phyloP scores from a whole-genome alignment of 2,888 invertebrate genomes.

The Oscheius onirici region DNA sequence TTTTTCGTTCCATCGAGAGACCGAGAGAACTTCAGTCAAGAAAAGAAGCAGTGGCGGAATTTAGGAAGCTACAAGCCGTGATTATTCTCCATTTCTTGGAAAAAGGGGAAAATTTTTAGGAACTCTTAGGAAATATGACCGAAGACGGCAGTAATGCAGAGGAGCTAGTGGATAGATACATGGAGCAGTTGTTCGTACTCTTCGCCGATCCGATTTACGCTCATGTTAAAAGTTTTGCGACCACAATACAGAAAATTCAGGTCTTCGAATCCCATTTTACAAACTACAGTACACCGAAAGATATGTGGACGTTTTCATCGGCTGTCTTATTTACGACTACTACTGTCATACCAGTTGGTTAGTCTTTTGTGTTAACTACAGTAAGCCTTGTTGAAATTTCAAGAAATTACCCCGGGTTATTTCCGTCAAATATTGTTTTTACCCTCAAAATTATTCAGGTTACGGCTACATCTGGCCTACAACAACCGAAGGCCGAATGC shows the following conservation, averaged over 20 bases:
- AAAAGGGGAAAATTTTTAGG: slow-evolving; percentile 17
- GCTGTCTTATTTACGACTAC: slow-evolving; percentile 57
- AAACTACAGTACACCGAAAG: slow-evolving; percentile 34
- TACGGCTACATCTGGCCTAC: slow-evolving; percentile 56
- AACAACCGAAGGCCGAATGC: slow-evolving; percentile 38
- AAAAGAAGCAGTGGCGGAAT: slow-evolving; percentile 34
- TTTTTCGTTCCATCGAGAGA: slow-evolving; percentile 45
- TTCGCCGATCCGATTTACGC: slow-evolving; percentile 40
- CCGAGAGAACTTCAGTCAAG: slow-evolving; percentile 43
- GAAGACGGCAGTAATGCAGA: neutral
- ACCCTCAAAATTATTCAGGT: slow-evolving; percentile 33
- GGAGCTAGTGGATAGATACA: slow-evolving; percentile 40
- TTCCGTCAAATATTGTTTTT: neutral
- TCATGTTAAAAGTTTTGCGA: slow-evolving; percentile 13
- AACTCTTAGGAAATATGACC: slow-evolving; percentile 38
- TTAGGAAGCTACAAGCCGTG: slow-evolving; percentile 32
- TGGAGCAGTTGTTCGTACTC: slow-evolving; percentile 38
- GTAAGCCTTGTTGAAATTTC: neutral
- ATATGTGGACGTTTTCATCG: slow-evolving; percentile 54
- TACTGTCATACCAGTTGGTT: slow-evolving; percentile 62
- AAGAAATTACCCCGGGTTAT: slow-evolving; percentile 6
- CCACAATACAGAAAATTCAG: slow-evolving; percentile 27
- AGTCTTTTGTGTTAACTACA: slow-evolving; percentile 4
- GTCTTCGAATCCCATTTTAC: slow-evolving; percentile 40
- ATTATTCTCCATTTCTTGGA: neutral